phyloP scores from a whole-genome alignment of 2,888 invertebrate species.

The Ormia ochracea region DNA sequence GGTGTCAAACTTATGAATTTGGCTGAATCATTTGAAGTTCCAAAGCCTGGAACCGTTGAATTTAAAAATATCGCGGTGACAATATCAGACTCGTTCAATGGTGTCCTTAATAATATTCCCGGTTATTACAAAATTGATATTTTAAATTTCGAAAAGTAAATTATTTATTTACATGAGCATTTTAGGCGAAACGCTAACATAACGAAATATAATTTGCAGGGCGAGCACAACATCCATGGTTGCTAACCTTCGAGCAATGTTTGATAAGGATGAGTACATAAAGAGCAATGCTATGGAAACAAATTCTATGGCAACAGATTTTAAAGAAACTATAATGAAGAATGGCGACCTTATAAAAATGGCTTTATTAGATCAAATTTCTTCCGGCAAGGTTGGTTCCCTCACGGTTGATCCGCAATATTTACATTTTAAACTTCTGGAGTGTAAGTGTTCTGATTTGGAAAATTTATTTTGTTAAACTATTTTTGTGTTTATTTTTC shows the following conservation, averaged over 20 bases:
- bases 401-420: conserved; percentile 89
- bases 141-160: conserved; percentile 84
- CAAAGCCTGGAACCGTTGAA: conserved; percentile 84
- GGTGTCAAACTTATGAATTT: conserved; percentile 85
- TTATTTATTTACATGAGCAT: not conserved
- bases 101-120: conserved; percentile 80
- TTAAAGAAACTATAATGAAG: conserved; percentile 64
- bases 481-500: not conserved
- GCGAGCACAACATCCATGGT: conserved; percentile 82
- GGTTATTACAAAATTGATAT: conserved; percentile 86
- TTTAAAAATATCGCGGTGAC: conserved; percentile 84
- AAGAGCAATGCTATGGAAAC: conserved; percentile 78
- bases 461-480: not conserved
- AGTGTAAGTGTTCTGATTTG: conserved; percentile 78
- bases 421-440: conserved; percentile 83
- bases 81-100: conserved; percentile 82
- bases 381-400: conserved; percentile 85
- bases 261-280: conserved; percentile 84
- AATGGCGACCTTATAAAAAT: conserved; percentile 77
- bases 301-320: conserved; percentile 65
- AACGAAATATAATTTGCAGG: conserved; percentile 68
- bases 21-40: conserved; percentile 86
- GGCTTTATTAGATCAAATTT: conserved; percentile 83
- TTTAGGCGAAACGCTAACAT: not conserved
- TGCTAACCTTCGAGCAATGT: conserved; percentile 85